These are phyloP conservation scores for Netelia melanura DNA, from an alignment of 2,888 invertebrate species.

Conservation along the genomic window DNA sequence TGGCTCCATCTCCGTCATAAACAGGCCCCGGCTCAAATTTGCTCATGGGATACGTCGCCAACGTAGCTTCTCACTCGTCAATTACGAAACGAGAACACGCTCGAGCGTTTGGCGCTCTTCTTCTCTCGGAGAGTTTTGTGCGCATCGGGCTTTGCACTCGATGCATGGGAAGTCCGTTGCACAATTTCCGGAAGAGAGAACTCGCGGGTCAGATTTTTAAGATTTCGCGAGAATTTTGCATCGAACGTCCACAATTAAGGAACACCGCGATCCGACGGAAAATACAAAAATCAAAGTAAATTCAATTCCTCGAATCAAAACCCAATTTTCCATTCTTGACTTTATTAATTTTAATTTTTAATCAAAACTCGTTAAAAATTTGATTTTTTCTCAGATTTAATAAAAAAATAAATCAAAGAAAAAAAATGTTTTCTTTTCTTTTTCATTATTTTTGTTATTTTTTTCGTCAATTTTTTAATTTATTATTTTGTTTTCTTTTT, in stretches of 20 bases:
- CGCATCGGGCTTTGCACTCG: conserved; percentile 9
- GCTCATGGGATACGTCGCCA: conserved; percentile 69
- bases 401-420: too few relatives aligned
- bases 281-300: too few relatives aligned
- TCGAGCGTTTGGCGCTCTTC: conserved; percentile 8
- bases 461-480: too few relatives aligned
- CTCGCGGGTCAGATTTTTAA: background rate
- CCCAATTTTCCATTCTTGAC: too few relatives aligned
- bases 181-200: conserved; percentile 73
- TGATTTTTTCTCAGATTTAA: too few relatives aligned
- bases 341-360: too few relatives aligned
- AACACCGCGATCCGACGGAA: too few relatives aligned
- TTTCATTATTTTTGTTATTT: too few relatives aligned
- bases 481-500: too few relatives aligned
- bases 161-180: conserved; percentile 68
- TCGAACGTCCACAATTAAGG: background rate
- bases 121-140: conserved; percentile 23
- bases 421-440: too few relatives aligned
- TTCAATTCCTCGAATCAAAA: too few relatives aligned
- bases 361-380: too few relatives aligned
- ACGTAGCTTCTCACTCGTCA: conserved; percentile 76
- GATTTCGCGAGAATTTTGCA: background rate
- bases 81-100: conserved; percentile 72
- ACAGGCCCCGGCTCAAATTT: conserved; percentile 35
- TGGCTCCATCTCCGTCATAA: conserved; percentile 19